Percentiles rank a stretch among this genome's conserved stretches.
phyloP scores from a whole-genome alignment of 2,797 vertebrate genomes.

The Bufotes viridis region DNA sequence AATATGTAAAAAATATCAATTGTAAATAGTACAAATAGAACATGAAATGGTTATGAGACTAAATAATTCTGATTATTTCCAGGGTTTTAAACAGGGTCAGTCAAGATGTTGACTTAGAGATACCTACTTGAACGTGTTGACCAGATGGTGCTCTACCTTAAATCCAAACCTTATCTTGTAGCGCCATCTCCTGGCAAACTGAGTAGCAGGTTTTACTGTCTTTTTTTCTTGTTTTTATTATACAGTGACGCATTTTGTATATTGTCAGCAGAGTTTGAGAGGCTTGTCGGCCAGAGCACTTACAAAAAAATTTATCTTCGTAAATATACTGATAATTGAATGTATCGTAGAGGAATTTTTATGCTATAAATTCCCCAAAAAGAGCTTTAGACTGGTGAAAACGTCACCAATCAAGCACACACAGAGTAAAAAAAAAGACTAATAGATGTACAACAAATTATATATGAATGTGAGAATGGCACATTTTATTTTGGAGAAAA shows the following conservation, averaged over 20 bases:
- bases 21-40: neutral
- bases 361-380: conserved; percentile 13
- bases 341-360: conserved; percentile 29
- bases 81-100: conserved; percentile 23
- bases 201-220: neutral
- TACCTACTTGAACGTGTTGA: neutral
- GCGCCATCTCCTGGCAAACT: conserved; percentile 31
- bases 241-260: neutral
- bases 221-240: neutral
- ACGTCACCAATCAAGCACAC: conserved; percentile 17
- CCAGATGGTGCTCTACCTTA: neutral
- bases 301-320: neutral
- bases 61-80: neutral
- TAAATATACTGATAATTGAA: conserved; percentile 21
- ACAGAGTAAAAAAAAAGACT: neutral
- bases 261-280: neutral
- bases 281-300: neutral
- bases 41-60: neutral
- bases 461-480: conserved; percentile 31
- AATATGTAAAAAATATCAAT: neutral
- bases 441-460: conserved; percentile 38
- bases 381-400: conserved; percentile 13
- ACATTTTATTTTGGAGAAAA: conserved; percentile 23
- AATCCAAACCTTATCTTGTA: conserved; percentile 6
- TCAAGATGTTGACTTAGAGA: neutral